A percentile compares a stretch with the other conserved stretches of the same genome.
Evolutionary conservation across 2,797 vertebrate species (phyloP).

Genomic region (Scolopax bukidnonensis): DNA sequence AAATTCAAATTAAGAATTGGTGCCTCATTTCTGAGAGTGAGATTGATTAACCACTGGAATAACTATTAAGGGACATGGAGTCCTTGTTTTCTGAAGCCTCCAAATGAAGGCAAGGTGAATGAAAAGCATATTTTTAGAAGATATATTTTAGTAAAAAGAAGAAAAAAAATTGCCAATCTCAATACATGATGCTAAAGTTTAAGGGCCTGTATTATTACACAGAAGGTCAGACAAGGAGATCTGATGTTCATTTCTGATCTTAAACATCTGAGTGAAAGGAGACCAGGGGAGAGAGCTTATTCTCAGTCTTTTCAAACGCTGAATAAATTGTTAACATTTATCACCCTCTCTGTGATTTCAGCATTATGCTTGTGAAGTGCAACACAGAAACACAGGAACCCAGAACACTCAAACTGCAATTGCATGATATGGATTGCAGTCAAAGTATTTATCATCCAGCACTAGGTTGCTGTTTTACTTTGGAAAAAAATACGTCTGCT

Average conservation of each 20-base stretch:
- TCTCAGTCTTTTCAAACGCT: not conserved
- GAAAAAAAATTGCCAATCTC: not conserved
- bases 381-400: not conserved
- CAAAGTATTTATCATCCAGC: slow-evolving; percentile 17
- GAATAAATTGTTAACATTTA: slow-evolving; percentile 37
- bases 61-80: not conserved
- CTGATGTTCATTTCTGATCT: not conserved
- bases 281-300: not conserved
- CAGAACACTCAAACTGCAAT: not conserved
- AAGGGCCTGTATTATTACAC: not conserved
- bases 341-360: not conserved
- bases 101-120: not conserved
- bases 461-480: not conserved
- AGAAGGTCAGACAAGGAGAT: not conserved
- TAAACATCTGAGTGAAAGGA: not conserved
- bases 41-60: not conserved
- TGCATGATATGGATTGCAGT: slow-evolving; percentile 5
- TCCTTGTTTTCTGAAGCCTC: not conserved
- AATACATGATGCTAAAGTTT: not conserved
- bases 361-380: not conserved
- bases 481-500: slow-evolving; percentile 41
- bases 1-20: not conserved
- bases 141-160: not conserved
- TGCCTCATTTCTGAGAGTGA: not conserved
- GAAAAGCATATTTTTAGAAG: not conserved